These are phyloP conservation scores for Osmerus mordax DNA, from an alignment of 2,113 vertebrate species.

Conservation along the genomic window DNA sequence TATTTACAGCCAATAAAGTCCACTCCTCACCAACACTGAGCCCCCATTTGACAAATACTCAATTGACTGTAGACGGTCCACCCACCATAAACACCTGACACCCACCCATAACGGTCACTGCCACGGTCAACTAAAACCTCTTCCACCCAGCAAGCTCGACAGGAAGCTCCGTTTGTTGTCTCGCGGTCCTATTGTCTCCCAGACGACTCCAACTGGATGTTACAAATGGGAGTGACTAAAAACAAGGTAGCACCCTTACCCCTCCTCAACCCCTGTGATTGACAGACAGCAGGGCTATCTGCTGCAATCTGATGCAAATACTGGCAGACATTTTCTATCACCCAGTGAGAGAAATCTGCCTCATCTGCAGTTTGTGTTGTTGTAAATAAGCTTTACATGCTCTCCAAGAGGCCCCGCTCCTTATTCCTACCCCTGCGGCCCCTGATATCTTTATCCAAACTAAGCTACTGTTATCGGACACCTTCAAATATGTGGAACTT, in stretches of 20 bases:
- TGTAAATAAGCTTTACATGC: conserved; percentile 21
- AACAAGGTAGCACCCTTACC: conserved; percentile 8
- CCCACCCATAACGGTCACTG: conserved; percentile 42
- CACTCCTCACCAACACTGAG: conserved; percentile 50
- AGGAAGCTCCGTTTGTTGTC: conserved; percentile 10
- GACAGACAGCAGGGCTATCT: too few species aligned
- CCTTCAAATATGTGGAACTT: conserved; percentile 5
- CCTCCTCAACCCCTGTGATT: too few species aligned
- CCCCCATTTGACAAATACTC: conserved; percentile 51
- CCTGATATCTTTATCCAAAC: conserved; percentile 36
- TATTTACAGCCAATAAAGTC: conserved; percentile 69
- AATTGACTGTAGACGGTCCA: conserved; percentile 36
- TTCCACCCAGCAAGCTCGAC: conserved; percentile 1
- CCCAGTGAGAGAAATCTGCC: conserved; percentile 28
- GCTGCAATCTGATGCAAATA: conserved; percentile 43
- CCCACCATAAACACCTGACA: conserved; percentile 57
- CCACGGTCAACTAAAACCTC: conserved; percentile 12
- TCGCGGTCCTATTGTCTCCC: neutral
- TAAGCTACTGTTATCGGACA: too few species aligned
- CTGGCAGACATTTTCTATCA: conserved; percentile 36
- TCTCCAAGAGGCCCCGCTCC: conserved; percentile 26
- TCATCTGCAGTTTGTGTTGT: conserved; percentile 11
- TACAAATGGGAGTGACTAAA: conserved; percentile 61
- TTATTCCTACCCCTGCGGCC: conserved; percentile 17
- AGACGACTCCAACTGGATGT: conserved; percentile 32